phyloP scores from a whole-genome alignment of 2,888 invertebrate genomes.

The Pyralis farinalis region DNA sequence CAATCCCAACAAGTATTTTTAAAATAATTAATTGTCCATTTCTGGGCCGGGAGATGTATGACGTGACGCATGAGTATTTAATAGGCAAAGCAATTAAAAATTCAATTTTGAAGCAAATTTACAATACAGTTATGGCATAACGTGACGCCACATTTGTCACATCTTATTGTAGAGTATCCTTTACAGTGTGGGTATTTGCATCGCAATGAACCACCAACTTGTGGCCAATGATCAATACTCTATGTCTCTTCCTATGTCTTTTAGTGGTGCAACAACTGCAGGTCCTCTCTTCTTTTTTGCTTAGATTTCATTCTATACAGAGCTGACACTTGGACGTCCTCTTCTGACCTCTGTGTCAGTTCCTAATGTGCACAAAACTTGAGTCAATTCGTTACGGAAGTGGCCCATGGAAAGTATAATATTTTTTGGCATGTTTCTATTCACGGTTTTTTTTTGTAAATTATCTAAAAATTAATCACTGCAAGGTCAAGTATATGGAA shows the following conservation, averaged over 20 bases:
- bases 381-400: constrained; percentile 35
- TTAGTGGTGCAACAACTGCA: constrained; percentile 21
- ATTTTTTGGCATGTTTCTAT: constrained; percentile 15
- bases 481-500: constrained; percentile 36
- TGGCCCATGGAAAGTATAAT: constrained; percentile 16
- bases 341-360: constrained; percentile 36
- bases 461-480: constrained; percentile 37
- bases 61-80: too few species aligned
- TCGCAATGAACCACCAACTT: constrained; percentile 20
- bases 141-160: constrained; percentile 21
- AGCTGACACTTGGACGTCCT: constrained; percentile 35
- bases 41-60: too few species aligned
- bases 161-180: constrained; percentile 21
- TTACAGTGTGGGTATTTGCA: constrained; percentile 24
- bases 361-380: constrained; percentile 41
- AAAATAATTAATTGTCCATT: too few species aligned
- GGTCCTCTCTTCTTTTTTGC: constrained; percentile 28
- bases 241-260: constrained; percentile 20
- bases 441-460: constrained; percentile 22
- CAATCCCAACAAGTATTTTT: too few species aligned
- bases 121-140: too few species aligned
- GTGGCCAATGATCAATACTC: constrained; percentile 21
- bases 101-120: too few species aligned
- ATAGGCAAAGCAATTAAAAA: too few species aligned
- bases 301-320: constrained; percentile 34